These are phyloP conservation scores for Muscicapa comitata DNA, from an alignment of 2,797 vertebrate genomes.

Conservation along the genomic window DNA sequence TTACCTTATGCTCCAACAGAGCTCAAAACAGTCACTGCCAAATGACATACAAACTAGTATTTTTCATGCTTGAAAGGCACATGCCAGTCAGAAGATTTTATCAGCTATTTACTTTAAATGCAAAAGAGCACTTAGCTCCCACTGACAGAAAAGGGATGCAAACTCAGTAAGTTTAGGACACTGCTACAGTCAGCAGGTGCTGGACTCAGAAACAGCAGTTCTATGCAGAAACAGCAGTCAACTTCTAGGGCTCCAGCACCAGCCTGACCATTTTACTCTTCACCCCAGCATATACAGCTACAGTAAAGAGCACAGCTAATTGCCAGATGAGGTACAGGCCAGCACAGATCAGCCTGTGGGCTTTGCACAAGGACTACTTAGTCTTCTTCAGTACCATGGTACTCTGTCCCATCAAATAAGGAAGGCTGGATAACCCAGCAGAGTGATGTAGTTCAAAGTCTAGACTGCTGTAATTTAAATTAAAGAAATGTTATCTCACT, in stretches of 20 bases:
- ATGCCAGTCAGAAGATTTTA: slow-evolving; percentile 3
- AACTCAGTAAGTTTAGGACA: background rate
- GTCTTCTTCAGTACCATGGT: background rate
- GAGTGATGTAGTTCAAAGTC: background rate
- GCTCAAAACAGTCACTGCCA: background rate
- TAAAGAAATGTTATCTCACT: rapidly evolving
- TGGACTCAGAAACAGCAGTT: background rate
- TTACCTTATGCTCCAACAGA: background rate
- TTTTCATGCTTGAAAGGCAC: slow-evolving; percentile 21
- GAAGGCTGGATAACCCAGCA: background rate
- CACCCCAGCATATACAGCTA: rapidly evolving
- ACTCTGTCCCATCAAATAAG: background rate
- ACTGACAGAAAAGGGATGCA: background rate
- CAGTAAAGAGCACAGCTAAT: background rate
- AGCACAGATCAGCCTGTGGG: background rate
- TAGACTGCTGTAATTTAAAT: background rate
- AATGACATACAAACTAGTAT: background rate
- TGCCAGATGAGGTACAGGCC: background rate
- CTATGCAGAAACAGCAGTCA: background rate
- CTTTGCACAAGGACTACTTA: background rate
- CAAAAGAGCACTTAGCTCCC: background rate
- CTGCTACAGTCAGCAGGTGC: background rate
- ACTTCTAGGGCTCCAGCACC: background rate
- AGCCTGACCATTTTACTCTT: rapidly evolving
- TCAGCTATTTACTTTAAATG: slow-evolving; percentile 9